These are phyloP conservation scores for Phanerotoma sp. DNA, from an alignment of 2,888 invertebrate species.

Conservation along the genomic window DNA sequence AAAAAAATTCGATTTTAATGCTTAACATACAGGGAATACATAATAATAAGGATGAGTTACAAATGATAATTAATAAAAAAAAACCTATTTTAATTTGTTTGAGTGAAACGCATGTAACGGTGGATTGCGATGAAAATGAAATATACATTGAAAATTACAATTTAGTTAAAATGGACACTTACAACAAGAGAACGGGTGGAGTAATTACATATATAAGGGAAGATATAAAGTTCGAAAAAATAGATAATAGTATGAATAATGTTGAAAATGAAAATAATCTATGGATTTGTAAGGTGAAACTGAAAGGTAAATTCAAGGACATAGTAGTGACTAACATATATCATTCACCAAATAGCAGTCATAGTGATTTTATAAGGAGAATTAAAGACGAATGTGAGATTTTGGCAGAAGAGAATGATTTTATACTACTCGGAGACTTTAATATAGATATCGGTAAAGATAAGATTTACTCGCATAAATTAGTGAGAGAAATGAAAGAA, in stretches of 20 bases:
- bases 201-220: neutral
- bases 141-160: slow-evolving; percentile 1
- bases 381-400: too few species aligned
- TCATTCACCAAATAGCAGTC: too few species aligned
- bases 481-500: too few species aligned
- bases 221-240: neutral
- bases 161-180: neutral
- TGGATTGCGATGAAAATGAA: neutral
- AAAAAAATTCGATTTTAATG: neutral
- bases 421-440: too few species aligned
- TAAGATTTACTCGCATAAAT: too few species aligned
- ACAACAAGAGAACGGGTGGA: slow-evolving; percentile 11
- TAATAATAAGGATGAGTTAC: slow-evolving; percentile 5
- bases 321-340: too few species aligned
- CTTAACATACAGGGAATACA: slow-evolving; percentile 12
- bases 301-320: too few species aligned
- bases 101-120: neutral
- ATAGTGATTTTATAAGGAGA: too few species aligned
- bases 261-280: neutral
- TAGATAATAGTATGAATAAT: neutral
- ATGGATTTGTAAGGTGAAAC: neutral
- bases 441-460: too few species aligned
- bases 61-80: neutral
- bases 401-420: too few species aligned
- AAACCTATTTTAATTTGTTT: neutral